Percentiles rank a stretch among this genome's conserved stretches.
Conservation (phyloP, 1,140 invertebrate genomes). For the Temnothorax nylanderi region DNA sequence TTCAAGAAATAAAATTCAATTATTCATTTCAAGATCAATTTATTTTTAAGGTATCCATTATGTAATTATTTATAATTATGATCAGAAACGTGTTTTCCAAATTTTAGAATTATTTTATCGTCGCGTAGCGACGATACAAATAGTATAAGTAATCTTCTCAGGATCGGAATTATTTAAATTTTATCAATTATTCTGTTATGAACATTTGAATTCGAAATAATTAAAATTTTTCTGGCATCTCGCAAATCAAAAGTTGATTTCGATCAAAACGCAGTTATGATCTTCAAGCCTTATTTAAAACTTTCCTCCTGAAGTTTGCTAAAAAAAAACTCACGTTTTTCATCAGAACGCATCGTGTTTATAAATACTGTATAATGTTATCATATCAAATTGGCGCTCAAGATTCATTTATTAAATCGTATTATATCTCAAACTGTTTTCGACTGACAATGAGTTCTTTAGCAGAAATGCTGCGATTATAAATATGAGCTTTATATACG, state of each 20-base stretch:
- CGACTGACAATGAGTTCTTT: neutral
- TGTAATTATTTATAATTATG: neutral
- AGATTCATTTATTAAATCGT: constrained; percentile 1
- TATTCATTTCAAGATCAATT: neutral
- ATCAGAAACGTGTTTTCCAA: neutral
- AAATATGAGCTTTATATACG: neutral
- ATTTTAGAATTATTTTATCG: too few relatives aligned
- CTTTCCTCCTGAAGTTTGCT: neutral
- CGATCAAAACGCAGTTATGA: neutral
- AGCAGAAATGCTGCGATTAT: neutral
- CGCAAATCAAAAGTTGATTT: neutral
- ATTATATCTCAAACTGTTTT: constrained; percentile 1
- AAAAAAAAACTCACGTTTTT: neutral
- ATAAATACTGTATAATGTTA: neutral
- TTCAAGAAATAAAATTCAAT: neutral
- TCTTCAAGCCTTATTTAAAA: neutral
- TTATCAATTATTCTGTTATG: neutral
- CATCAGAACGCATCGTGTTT: neutral
- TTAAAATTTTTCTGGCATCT: neutral
- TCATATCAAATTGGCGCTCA: neutral
- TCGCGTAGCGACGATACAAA: neutral
- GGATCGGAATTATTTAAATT: neutral
- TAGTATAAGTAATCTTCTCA: neutral
- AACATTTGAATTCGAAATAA: neutral
- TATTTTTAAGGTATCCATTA: neutral